Evolutionary conservation across 1,140 invertebrate species (phyloP).

Genomic region (Formica exsecta): DNA sequence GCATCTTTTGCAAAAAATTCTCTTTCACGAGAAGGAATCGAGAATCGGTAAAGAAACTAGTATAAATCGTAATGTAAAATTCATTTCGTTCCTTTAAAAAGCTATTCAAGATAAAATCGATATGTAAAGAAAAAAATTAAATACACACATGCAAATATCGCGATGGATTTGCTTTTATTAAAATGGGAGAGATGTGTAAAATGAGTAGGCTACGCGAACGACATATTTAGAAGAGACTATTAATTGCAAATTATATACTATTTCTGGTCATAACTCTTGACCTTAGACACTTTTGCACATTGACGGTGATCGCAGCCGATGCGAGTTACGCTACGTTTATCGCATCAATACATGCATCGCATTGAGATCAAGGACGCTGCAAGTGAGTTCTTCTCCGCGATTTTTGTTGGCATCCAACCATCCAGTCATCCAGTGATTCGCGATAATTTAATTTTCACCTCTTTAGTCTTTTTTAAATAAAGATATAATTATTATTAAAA

Average conservation of each 20-base stretch:
- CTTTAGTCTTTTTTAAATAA: too few relatives aligned
- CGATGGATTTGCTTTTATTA: neutral
- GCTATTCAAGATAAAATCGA: too few relatives aligned
- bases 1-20: neutral
- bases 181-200: neutral
- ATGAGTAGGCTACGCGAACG: neutral
- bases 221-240: slow-evolving; percentile 42
- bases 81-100: neutral
- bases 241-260: slow-evolving; percentile 50
- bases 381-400: neutral
- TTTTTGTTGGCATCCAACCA: neutral
- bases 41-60: neutral
- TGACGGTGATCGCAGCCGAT: neutral
- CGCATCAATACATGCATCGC: slow-evolving; percentile 23
- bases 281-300: neutral
- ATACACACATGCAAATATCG: neutral
- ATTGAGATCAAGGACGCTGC: neutral
- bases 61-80: neutral
- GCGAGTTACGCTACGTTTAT: slow-evolving; percentile 34
- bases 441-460: slow-evolving; percentile 13
- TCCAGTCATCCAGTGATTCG: neutral
- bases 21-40: neutral
- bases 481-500: too few relatives aligned
- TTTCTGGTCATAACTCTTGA: slow-evolving; percentile 35
- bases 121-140: too few relatives aligned